Evolutionary conservation across 2,888 invertebrate species (phyloP).

Genomic region (Drosophila demipolita): DNA sequence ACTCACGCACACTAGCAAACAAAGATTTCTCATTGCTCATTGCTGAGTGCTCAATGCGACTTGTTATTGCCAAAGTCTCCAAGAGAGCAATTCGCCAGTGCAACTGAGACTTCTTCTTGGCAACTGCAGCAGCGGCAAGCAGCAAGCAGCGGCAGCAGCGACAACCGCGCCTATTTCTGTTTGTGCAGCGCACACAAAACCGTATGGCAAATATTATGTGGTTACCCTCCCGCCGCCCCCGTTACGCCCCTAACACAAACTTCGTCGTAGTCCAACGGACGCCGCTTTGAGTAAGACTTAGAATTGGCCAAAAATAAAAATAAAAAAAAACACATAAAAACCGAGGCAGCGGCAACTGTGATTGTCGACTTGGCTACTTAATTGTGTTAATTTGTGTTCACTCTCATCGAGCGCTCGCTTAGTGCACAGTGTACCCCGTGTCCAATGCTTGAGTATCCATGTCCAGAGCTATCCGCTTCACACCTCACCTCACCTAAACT

Average conservation of each 20-base stretch:
- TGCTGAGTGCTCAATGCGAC: slow-evolving; percentile 17
- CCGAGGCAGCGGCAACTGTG: slow-evolving; percentile 15
- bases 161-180: slow-evolving; percentile 65
- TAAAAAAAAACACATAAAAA: slow-evolving; percentile 9
- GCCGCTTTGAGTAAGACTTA: slow-evolving; percentile 29
- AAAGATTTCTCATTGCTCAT: neutral
- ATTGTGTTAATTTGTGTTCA: slow-evolving; percentile 72
- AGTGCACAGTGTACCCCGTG: slow-evolving; percentile 10
- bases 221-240: neutral
- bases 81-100: slow-evolving; percentile 34
- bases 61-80: slow-evolving; percentile 66
- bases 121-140: slow-evolving; percentile 36
- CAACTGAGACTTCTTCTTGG: slow-evolving; percentile 66
- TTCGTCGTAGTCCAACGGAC: neutral
- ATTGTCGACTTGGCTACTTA: slow-evolving; percentile 45
- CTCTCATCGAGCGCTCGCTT: slow-evolving; percentile 48
- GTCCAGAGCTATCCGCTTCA: slow-evolving; percentile 36
- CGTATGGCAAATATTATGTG: slow-evolving; percentile 26
- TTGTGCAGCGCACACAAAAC: slow-evolving; percentile 54
- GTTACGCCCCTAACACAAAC: neutral
- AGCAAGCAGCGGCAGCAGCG: slow-evolving; percentile 22
- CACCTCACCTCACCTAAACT: neutral
- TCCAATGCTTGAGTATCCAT: slow-evolving; percentile 38
- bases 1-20: slow-evolving; percentile 27
- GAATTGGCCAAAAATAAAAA: slow-evolving; percentile 48